Base-by-base conservation (phyloP, 2,888 invertebrate genomes). In the Tiliacea aurago region DNA sequence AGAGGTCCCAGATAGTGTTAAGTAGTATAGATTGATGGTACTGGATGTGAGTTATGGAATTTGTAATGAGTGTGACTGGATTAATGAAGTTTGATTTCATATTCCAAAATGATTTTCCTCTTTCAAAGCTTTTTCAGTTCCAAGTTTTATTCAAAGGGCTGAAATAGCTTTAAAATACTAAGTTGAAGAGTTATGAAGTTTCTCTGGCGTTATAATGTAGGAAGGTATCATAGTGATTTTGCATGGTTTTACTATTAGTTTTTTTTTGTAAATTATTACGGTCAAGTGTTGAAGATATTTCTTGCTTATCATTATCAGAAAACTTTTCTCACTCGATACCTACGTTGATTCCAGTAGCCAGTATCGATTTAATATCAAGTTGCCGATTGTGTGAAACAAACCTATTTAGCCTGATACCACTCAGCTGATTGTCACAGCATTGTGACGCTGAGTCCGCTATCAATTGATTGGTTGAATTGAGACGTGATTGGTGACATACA, bases 391-490 rank as follows among this genome's bases (percentile, higher is more conserved):
- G 72, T 83, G 73, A 61, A 59, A 53, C 74, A 62, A 73, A 72
- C 71, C 71, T 63, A 61, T 81, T 84, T 81, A 84, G 70, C 41
- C 18, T 20, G 47, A 61, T 70, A 63, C 55, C 66, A 83, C 70
- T 84, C 84, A 72, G 76, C 66, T 78, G 78, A 84, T 84, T 83
- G 83, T 81, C 76, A 63, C n/a, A 47, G 81, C 81, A 67, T 70
- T 76, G 82, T 70, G 70, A 75, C 62, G 68, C 53, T 74, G 77
- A 78, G 41, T 61, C 69, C 7, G 66, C 62, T 66, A 68, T 77
- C 73, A 69, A 76, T 78, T 78, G 73, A 81, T 81, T 70, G 78
- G 69, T 58, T 4, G 53, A 51, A 84, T 76, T 78, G 84, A 81
- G 71, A 76, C 61, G 28, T 45, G 56, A 72, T 67, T 23, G 55